Evolutionary conservation across 2,888 invertebrate species (phyloP).

Genomic region (Ethmia dodecea): DNA sequence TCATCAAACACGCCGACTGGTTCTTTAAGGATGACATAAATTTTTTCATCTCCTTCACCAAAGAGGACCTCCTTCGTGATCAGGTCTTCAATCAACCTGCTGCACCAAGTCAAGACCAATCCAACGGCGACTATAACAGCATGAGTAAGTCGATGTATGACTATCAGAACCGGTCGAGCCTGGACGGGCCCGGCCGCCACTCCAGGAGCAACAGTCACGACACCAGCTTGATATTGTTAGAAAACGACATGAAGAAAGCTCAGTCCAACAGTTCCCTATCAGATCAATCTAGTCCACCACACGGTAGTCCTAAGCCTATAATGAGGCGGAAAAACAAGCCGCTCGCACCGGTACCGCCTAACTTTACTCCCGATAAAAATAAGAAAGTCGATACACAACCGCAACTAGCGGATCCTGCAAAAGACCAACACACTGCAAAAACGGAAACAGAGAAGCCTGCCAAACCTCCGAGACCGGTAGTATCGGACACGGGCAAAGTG

Average conservation of each 20-base stretch:
- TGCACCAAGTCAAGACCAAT: slow-evolving; percentile 51
- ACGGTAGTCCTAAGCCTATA: slow-evolving; percentile 85
- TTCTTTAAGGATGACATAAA: slow-evolving; percentile 89
- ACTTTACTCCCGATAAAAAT: slow-evolving; percentile 71
- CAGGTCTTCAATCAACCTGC: slow-evolving; percentile 62
- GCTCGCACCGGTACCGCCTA: slow-evolving; percentile 83
- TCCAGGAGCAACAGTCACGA: slow-evolving; percentile 79
- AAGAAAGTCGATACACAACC: slow-evolving; percentile 41
- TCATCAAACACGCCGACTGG: slow-evolving; percentile 89
- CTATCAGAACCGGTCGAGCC: slow-evolving; percentile 34
- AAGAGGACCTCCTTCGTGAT: slow-evolving; percentile 76
- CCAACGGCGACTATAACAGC: slow-evolving; percentile 59
- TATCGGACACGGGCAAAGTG: slow-evolving; percentile 66
- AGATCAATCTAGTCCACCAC: slow-evolving; percentile 82
- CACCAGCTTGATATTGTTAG: slow-evolving; percentile 71
- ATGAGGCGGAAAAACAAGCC: slow-evolving; percentile 86
- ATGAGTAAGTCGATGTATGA: slow-evolving; percentile 68
- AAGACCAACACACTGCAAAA: slow-evolving; percentile 36
- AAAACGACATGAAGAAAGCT: slow-evolving; percentile 75
- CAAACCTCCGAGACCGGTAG: slow-evolving; percentile 80
- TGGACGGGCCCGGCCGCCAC: slow-evolving; percentile 52
- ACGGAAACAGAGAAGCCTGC: slow-evolving; percentile 71
- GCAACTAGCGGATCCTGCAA: slow-evolving; percentile 26
- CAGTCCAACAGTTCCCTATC: slow-evolving; percentile 83
- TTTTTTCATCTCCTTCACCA: slow-evolving; percentile 81